These are phyloP conservation scores for Conus ventricosus DNA, from an alignment of 1,140 invertebrate species.

Conservation along the genomic window DNA sequence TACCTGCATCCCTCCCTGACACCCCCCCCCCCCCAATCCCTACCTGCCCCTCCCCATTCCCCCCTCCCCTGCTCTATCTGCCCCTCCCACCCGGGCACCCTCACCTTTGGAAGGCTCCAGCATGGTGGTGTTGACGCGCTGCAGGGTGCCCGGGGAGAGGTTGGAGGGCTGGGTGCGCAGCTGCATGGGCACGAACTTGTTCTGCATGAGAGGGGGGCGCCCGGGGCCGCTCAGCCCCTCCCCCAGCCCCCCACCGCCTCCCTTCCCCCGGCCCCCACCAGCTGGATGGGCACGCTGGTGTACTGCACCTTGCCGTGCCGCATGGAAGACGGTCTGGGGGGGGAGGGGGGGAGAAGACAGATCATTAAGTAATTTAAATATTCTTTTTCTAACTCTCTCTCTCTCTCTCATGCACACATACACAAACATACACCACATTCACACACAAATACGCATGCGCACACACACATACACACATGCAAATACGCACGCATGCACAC, in stretches of 20 bases:
- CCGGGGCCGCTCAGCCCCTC: background rate
- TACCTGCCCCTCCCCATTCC: no score
- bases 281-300: conserved; percentile 38
- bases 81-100: background rate
- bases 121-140: conserved; percentile 57
- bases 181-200: conserved; percentile 61
- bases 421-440: no score
- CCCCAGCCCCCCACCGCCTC: background rate
- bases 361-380: no score
- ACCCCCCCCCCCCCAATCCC: no score
- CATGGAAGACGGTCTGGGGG: conserved; percentile 37
- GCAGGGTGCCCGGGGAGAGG: conserved; percentile 49
- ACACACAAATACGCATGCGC: no score
- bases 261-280: conserved; percentile 25
- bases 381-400: no score
- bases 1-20: no score
- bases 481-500: no score
- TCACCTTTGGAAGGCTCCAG: conserved; percentile 44
- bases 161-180: conserved; percentile 60
- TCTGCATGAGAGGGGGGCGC: conserved; percentile 33
- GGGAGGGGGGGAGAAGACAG: no score
- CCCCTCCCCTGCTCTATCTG: no score
- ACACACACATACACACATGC: no score
- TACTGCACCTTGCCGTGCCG: conserved; percentile 34
- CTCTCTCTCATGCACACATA: no score